Conservation (phyloP, 2,888 invertebrate species). For the Lithophane socia region DNA sequence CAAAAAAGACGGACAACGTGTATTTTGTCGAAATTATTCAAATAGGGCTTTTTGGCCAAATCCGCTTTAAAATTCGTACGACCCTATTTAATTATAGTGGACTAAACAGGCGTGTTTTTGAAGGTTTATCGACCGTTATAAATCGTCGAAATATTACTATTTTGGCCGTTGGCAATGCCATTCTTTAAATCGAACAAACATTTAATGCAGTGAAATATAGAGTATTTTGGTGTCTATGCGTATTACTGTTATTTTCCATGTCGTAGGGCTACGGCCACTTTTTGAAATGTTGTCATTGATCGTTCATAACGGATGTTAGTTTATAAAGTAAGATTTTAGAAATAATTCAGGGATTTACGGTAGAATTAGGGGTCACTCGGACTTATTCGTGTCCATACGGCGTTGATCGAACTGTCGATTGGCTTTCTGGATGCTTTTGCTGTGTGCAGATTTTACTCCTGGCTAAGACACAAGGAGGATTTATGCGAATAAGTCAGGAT, state of each 20-base stretch:
- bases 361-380: slow-evolving; percentile 32
- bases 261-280: slow-evolving; percentile 23
- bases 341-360: slow-evolving; percentile 8
- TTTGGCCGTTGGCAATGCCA: slow-evolving; percentile 44
- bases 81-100: slow-evolving; percentile 22
- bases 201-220: slow-evolving; percentile 14
- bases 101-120: slow-evolving; percentile 45
- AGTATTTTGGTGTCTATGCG: slow-evolving; percentile 39
- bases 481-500: slow-evolving; percentile 25
- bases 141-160: slow-evolving; percentile 34
- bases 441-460: neutral
- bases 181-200: slow-evolving; percentile 38
- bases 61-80: slow-evolving; percentile 15
- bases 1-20: slow-evolving; percentile 21
- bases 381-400: slow-evolving; percentile 38
- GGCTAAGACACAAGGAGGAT: neutral
- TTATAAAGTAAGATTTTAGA: slow-evolving; percentile 36
- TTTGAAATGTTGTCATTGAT: slow-evolving; percentile 35
- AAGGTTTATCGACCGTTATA: slow-evolving; percentile 36
- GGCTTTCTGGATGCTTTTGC: neutral
- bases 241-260: slow-evolving; percentile 30
- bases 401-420: neutral
- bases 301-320: slow-evolving; percentile 25
- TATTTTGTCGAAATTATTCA: slow-evolving; percentile 46
- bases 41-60: slow-evolving; percentile 56